Conservation (phyloP, 2,797 vertebrate species). For the Gymnoscopelus braueri region DNA sequence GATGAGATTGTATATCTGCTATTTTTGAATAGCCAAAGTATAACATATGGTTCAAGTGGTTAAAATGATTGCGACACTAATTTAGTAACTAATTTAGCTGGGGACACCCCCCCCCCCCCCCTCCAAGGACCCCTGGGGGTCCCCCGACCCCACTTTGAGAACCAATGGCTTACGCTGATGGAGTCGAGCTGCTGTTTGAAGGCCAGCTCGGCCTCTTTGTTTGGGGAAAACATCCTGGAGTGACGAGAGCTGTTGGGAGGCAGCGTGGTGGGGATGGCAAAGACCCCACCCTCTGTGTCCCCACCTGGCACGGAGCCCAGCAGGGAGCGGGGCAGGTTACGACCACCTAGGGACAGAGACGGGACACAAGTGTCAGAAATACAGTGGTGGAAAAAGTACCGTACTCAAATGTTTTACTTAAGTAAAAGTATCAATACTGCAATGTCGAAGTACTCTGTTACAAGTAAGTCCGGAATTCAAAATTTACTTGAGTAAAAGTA, state of each 20-base stretch:
- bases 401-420: too few relatives aligned
- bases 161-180: constrained; percentile 86
- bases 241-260: constrained; percentile 95
- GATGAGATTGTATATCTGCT: too few relatives aligned
- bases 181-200: constrained; percentile 95
- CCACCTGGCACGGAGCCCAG: constrained; percentile 78
- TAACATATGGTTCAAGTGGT: too few relatives aligned
- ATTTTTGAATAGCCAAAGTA: too few relatives aligned
- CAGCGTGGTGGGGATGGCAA: constrained; percentile 95
- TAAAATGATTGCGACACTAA: too few relatives aligned
- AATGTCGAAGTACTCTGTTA: too few relatives aligned
- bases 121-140: too few relatives aligned
- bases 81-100: too few relatives aligned
- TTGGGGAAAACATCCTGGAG: constrained; percentile 91
- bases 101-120: too few relatives aligned
- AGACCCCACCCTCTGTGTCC: constrained; percentile 89
- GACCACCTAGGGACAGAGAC: constrained; percentile 66
- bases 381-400: not conserved
- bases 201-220: constrained; percentile 92
- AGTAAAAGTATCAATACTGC: too few relatives aligned
- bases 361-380: not conserved
- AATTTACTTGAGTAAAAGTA: too few relatives aligned
- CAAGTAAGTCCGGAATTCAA: too few relatives aligned
- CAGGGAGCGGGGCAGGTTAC: constrained; percentile 88
- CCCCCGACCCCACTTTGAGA: constrained; percentile 18